These are phyloP conservation scores for Batillaria attramentaria DNA, from an alignment of 1,140 invertebrate species.

Conservation along the genomic window DNA sequence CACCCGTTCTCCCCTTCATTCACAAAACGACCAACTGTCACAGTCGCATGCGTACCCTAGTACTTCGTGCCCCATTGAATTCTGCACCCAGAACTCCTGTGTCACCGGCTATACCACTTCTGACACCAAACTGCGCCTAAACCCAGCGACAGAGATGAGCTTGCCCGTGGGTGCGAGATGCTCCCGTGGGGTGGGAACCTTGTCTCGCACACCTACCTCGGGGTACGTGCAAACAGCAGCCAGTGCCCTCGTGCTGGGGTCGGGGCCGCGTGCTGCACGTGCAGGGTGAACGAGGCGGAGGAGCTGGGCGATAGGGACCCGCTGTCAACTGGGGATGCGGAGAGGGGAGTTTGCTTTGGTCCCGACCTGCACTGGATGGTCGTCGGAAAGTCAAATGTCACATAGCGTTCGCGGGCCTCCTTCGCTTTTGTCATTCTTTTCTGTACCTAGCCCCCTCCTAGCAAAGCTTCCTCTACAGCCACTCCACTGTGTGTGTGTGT, in stretches of 20 bases:
- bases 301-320: neutral
- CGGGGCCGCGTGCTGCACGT: neutral
- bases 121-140: too few relatives aligned
- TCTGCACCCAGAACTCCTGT: too few relatives aligned
- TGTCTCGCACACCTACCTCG: neutral
- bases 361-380: neutral
- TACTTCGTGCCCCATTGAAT: too few relatives aligned
- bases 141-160: too few relatives aligned
- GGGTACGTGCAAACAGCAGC: slow-evolving; percentile 16
- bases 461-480: neutral
- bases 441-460: neutral
- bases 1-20: too few relatives aligned
- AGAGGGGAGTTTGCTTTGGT: neutral
- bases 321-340: neutral
- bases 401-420: neutral
- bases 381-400: neutral
- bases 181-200: neutral
- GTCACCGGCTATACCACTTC: too few relatives aligned
- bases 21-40: too few relatives aligned
- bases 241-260: neutral
- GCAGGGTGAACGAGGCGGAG: too few relatives aligned
- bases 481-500: neutral
- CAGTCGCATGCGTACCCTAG: too few relatives aligned
- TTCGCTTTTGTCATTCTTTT: neutral
- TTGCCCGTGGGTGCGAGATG: neutral